phyloP scores from a whole-genome alignment of 1,140 invertebrate genomes.

The Penaeus indicus region DNA sequence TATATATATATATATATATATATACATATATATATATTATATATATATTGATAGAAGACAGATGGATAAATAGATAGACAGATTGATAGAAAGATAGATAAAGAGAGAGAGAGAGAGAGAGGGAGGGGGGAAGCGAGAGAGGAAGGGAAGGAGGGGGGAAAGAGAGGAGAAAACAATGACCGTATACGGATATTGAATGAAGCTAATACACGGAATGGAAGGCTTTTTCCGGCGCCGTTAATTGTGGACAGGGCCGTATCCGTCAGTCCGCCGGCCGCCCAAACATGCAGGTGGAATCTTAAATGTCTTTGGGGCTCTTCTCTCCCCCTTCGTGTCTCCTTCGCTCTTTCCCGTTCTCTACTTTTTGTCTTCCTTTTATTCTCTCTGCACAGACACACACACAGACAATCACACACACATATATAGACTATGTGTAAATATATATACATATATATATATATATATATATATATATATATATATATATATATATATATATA shows the following conservation, averaged over 20 bases:
- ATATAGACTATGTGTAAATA: no score
- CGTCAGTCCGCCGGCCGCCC: slow-evolving; percentile 25
- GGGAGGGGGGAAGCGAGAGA: slow-evolving; percentile 42
- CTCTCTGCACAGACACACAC: no score
- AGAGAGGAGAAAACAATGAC: slow-evolving; percentile 30
- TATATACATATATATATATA: no score
- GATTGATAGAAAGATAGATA: slow-evolving; percentile 41
- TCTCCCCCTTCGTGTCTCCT: no score
- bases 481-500: no score
- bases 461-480: no score
- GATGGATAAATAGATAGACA: slow-evolving; percentile 43
- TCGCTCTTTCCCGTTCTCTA: no score
- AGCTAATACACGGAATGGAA: slow-evolving; percentile 50
- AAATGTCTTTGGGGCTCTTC: slow-evolving; percentile 9
- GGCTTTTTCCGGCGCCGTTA: slow-evolving; percentile 31
- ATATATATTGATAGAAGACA: no score
- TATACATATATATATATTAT: no score
- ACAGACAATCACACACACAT: no score
- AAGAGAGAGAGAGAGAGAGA: slow-evolving; percentile 36
- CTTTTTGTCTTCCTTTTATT: no score
- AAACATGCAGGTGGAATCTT: slow-evolving; percentile 58
- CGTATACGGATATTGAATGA: slow-evolving; percentile 35
- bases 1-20: no score
- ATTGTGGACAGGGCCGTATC: slow-evolving; percentile 28
- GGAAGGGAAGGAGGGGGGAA: not conserved